Base-by-base conservation (phyloP, 2,113 vertebrate genomes). In the Periophthalmodon schlosseri region DNA sequence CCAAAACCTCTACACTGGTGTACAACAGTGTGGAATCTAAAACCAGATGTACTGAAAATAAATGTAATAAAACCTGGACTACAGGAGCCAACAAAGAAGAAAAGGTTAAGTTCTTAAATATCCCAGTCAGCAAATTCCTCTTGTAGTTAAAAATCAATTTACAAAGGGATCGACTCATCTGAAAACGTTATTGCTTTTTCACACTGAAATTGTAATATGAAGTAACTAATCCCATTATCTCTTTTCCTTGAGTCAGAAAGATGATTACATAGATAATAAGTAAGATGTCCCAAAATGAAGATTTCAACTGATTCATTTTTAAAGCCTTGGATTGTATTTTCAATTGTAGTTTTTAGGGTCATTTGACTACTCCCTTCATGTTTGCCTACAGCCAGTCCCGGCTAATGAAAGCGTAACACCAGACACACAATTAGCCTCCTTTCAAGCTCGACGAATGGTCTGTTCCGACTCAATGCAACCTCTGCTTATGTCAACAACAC, bases 391-490 rank as follows among this genome's bases (percentile, higher is more conserved):
- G 70, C 56, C 52, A 33, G 12, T 74, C 33, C 61, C 56, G 18
- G 67, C 77, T 82, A 80, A 80, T 85, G 85, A 77, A 74, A 84
- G 50, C n/a, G 13, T 68, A 80, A 75, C 76, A 81, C 73, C 66
- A 83, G 76, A 78, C 52, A 61, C 36, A 78, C 70, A 83, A 78
- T 82, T 18, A 3, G 75, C 66, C 80, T 84, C 10, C 67, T 80
- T 77, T 50, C 64, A 78, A 60, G 64, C 60, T 73, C 16, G 21
- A 56, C 14, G 69, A 70, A 76, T 11, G 52, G 68, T 61, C 68
- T 75, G 70, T 68, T 80, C 88, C 75, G 75, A 71, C 56, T 70
- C 65, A 82, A 46, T 61, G 69, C 47, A 75, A 70, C 75, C 72
- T 36, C 39, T 71, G 67, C 71, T 84, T 74, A 71, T 10, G 23